Base-by-base conservation (phyloP, 2,113 vertebrate genomes). In the Mustelus asterias region DNA sequence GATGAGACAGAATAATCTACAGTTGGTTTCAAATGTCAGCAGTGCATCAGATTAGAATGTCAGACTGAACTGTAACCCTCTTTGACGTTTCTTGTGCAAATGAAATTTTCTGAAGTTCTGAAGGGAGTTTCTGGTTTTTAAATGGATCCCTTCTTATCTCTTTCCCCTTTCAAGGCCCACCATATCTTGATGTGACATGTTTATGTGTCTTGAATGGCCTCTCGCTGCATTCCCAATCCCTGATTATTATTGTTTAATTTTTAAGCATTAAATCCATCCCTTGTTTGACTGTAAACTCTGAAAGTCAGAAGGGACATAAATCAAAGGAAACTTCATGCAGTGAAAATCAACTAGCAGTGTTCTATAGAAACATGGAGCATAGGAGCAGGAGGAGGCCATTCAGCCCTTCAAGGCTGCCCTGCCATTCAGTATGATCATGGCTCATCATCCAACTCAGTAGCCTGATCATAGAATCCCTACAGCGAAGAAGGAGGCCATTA, bases 31-130 rank as follows among this genome's bases (percentile, higher is more conserved):
- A 92, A 60, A 92, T 44, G 58, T 65, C 89, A 92, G 89, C 89
- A n/a, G 29, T 60, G 54, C 89, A n/a, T 29, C 26, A 92, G 89
- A 92, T 92, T 92, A 65, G n/a, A 60, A 92, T 65, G 54, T 92
- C 29, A 63, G 54, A 3, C 3, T n/a, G 89, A 65, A 63, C n/a
- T 92, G 89, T 92, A 44, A 63, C 8, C 48, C 86, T 58, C 20
- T 89, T 26, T 54, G 86, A 24, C 26, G 26, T 63, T 10, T n/a
- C 58, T 63, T 29, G 14, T 63, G 60, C 14, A 33, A 92, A 37
- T n/a, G 26, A 92, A 92, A 60, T 92, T 58, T 63, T 92, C 89
- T n/a, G 88, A 90, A 33, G 29, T 60, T 92, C 58, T 63, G 60
- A 65, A 63, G n/a, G 90, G 29, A 60, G 26, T 29, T 90, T 10